Evolutionary conservation across 2,797 vertebrate species (phyloP).

Genomic region (Coregonus suidteri): DNA sequence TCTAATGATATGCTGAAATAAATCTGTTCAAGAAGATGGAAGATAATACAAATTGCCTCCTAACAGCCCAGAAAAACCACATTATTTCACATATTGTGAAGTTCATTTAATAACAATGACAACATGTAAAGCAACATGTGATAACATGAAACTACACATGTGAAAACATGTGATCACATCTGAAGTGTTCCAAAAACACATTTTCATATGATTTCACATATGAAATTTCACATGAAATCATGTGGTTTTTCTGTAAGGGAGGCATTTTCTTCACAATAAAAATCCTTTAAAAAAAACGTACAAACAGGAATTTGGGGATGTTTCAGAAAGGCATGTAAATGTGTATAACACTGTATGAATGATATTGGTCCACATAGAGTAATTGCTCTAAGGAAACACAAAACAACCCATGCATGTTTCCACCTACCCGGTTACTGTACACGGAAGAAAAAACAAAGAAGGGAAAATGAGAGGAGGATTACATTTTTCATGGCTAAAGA

Average conservation of each 20-base stretch:
- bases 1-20: too few relatives aligned
- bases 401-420: slow-evolving; percentile 2
- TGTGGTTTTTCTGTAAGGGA: too few relatives aligned
- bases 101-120: too few relatives aligned
- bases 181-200: too few relatives aligned
- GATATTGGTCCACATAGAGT: not conserved
- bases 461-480: slow-evolving; percentile 12
- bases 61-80: not conserved
- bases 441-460: slow-evolving; percentile 11
- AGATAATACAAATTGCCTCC: not conserved
- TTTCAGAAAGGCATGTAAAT: not conserved
- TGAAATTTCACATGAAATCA: too few relatives aligned
- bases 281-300: slow-evolving; percentile 5
- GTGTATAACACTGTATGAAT: not conserved
- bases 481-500: slow-evolving; percentile 50
- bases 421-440: slow-evolving; percentile 46
- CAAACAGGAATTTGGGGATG: slow-evolving; percentile 30
- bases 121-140: too few relatives aligned
- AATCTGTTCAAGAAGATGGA: not conserved
- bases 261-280: not conserved
- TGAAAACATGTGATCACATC: too few relatives aligned
- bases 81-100: too few relatives aligned
- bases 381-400: not conserved
- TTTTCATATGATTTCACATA: too few relatives aligned
- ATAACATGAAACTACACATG: too few relatives aligned